Evolutionary conservation across 2,888 invertebrate species (phyloP).

Genomic region (Megastigmus dorsalis): DNA sequence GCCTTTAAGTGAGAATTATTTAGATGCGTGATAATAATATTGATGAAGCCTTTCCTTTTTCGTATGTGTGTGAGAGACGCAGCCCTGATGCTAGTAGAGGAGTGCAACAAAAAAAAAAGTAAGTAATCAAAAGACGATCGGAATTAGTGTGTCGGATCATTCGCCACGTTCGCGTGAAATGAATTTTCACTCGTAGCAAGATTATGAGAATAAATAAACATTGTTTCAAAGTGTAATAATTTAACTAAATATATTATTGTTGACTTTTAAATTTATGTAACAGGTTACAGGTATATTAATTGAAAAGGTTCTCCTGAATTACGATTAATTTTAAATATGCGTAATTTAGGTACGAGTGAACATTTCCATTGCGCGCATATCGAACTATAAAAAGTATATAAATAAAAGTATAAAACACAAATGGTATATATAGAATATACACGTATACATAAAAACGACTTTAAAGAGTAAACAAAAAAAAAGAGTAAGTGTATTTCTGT

Average conservation of each 20-base stretch:
- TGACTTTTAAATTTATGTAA: constrained; percentile 5
- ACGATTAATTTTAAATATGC: no score
- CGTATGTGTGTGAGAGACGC: constrained; percentile 6
- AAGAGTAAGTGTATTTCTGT: constrained; percentile 67
- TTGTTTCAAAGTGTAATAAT: not conserved
- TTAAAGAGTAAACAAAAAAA: constrained; percentile 42
- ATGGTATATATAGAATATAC: not conserved
- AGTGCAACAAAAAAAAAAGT: constrained; percentile 7
- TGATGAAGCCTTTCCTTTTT: not conserved
- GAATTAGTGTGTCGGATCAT: constrained; percentile 27
- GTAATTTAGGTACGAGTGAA: not conserved
- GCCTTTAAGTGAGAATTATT: constrained; percentile 46
- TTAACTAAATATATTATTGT: not conserved
- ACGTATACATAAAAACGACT: not conserved
- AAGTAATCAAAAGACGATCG: constrained; percentile 21
- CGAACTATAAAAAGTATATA: constrained; percentile 30
- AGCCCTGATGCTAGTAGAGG: not conserved
- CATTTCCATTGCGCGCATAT: constrained; percentile 3
- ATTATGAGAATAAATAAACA: no score
- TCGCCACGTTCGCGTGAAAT: constrained; percentile 1
- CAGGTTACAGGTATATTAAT: not conserved
- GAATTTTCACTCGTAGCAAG: constrained; percentile 26
- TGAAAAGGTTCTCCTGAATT: not conserved
- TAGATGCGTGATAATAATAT: constrained; percentile 23
- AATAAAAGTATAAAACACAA: constrained; percentile 37